Evolutionary conservation across 2,113 vertebrate genomes (phyloP).

Genomic region (Rhinichthys klamathensis): DNA sequence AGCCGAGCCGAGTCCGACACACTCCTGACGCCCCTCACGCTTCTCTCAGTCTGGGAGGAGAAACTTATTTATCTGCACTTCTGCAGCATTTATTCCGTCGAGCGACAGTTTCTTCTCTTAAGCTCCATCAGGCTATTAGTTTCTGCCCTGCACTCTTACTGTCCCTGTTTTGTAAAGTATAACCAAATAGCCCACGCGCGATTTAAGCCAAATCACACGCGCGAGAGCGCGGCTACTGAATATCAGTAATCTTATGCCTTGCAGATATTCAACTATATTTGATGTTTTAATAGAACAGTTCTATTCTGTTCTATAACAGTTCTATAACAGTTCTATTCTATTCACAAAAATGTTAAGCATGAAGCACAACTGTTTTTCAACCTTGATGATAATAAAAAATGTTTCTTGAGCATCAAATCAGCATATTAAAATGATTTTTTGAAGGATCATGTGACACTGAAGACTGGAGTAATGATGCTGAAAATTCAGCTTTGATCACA

Average conservation of each 20-base stretch:
- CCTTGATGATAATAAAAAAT: not conserved
- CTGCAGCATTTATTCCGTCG: not conserved
- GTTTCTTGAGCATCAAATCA: not conserved
- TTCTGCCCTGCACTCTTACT: not conserved
- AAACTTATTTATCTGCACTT: not conserved
- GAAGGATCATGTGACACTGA: not conserved
- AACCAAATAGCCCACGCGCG: not conserved
- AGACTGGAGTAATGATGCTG: not conserved
- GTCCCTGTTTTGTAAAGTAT: not conserved
- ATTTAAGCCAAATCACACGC: not conserved
- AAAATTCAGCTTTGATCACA: not conserved
- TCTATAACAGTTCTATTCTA: too few relatives aligned
- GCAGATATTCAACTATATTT: not conserved
- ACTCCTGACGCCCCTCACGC: not conserved
- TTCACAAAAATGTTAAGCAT: too few relatives aligned
- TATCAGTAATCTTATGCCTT: not conserved
- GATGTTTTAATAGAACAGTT: not conserved
- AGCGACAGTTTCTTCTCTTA: not conserved
- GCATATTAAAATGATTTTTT: not conserved
- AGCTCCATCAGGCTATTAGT: not conserved
- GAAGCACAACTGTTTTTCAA: not conserved
- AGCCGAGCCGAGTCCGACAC: not conserved
- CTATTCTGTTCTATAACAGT: too few relatives aligned
- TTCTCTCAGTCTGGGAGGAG: not conserved
- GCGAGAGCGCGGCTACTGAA: not conserved